Conservation (phyloP, 23 tunicate species). For the Botrylloides violaceus region DNA sequence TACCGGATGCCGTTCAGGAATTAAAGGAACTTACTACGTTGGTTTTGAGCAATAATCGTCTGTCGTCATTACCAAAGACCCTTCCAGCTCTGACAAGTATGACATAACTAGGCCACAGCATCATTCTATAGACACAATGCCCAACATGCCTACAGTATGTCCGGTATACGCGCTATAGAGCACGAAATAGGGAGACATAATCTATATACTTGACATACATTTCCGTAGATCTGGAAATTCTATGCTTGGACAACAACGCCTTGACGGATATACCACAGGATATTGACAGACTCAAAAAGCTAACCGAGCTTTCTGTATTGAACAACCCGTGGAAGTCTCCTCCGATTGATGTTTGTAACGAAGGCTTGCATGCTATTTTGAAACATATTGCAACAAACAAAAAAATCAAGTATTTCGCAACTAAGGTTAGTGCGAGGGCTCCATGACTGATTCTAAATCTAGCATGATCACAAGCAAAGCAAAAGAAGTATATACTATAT, state of each 20-base stretch:
- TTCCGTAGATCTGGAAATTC: conserved; percentile 27
- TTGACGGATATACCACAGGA: conserved; percentile 39
- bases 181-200: too few relatives aligned
- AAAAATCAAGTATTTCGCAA: conserved; percentile 34
- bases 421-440: conserved; percentile 15
- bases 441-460: neutral
- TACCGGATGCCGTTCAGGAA: conserved; percentile 50
- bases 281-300: conserved; percentile 35
- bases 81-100: conserved; percentile 5
- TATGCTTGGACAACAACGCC: conserved; percentile 52
- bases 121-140: too few relatives aligned
- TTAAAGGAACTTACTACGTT: conserved; percentile 33
- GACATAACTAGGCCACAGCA: too few relatives aligned
- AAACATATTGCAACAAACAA: conserved; percentile 37
- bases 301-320: conserved; percentile 28
- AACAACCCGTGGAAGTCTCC: conserved; percentile 51
- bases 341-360: conserved; percentile 64
- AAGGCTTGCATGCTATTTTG: conserved; percentile 51
- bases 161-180: too few relatives aligned
- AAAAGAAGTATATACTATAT: neutral
- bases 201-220: too few relatives aligned
- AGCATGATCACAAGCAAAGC: too few relatives aligned
- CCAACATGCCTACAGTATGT: too few relatives aligned
- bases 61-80: conserved; percentile 46
- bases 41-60: conserved; percentile 55